These are phyloP conservation scores for Drosophila meridiana DNA, from an alignment of 2,888 invertebrate species.

Conservation along the genomic window DNA sequence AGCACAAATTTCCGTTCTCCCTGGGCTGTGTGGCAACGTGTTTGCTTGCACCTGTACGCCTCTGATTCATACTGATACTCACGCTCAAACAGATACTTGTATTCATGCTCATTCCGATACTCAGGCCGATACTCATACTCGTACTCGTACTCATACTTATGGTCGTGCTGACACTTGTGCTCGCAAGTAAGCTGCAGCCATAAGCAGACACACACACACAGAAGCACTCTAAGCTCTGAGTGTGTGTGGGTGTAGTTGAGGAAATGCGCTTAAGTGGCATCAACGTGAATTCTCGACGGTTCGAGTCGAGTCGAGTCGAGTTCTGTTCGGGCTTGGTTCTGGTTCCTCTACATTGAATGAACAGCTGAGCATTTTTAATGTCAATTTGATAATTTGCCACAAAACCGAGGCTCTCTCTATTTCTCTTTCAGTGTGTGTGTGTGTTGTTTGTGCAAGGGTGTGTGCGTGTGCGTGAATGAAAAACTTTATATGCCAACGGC, in stretches of 20 bases:
- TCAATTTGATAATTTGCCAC: conserved; percentile 44
- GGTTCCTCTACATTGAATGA: conserved; percentile 12
- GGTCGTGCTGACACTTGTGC: conserved; percentile 10
- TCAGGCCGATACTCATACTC: conserved; percentile 4
- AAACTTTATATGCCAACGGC: conserved; percentile 36
- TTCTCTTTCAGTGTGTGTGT: neutral
- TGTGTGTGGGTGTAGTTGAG: conserved; percentile 15
- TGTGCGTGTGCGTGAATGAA: conserved; percentile 4
- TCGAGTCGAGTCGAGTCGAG: conserved; percentile 23
- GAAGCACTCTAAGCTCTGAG: neutral
- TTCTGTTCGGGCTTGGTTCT: conserved; percentile 5
- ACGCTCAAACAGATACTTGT: conserved; percentile 4
- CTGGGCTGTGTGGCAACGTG: neutral
- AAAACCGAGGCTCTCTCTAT: neutral
- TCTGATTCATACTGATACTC: conserved; percentile 1
- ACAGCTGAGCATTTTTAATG: conserved; percentile 48
- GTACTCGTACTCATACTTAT: neutral
- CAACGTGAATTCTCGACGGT: conserved; percentile 23
- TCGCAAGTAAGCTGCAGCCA: conserved; percentile 20
- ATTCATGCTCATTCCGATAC: neutral
- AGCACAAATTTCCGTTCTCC: neutral
- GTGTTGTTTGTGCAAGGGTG: neutral
- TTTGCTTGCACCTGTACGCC: conserved; percentile 1
- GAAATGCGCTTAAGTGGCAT: conserved; percentile 38
- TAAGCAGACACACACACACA: conserved; percentile 1